Base-by-base conservation (phyloP, 2,113 vertebrate species). In the Saccopteryx bilineata region DNA sequence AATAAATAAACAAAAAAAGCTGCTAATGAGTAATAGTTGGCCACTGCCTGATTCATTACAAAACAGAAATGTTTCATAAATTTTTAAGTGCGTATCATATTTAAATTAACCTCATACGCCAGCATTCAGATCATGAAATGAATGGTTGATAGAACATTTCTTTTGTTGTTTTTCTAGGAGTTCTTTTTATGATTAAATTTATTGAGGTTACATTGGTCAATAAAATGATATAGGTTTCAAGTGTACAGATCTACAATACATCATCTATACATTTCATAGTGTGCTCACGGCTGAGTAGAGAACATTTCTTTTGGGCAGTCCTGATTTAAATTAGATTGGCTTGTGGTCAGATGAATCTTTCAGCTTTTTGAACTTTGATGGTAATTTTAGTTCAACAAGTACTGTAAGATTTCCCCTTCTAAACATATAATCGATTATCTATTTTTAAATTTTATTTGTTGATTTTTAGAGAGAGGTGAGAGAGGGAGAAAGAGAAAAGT, bases 1-100 rank as follows among this genome's bases (percentile, higher is more conserved):
- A 39, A 39, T 39, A 39, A 39, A 39, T 39, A 39, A 39, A 39
- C 2, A 39, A 39, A 99, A 98, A 97, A 98, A 15, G 94, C 98
- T 90, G 99, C 99, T 78, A 97, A 98, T 26, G 98, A 98, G 80
- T 98, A 98, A 98, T 92, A 97, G 93, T 97, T 97, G 65, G 66
- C 76, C 94, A 96, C 92, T 98, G 98, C 98, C 98, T 98, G 98
- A 98, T 98, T 98, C 99, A 98, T 99, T 98, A 97, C 69, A 96
- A 83, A 95, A 84, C 94, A 93, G 94, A 97, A 95, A 96, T 97
- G 94, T 98, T 92, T 96, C 95, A 46, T 96, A 97, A 97, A 97
- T 98, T 98, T 98, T 98, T 98, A 39, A 98, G 39, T 98, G 97
- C 97, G 74, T 97, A 96, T 96, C 95, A 56, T 97, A 90, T 92